phyloP scores from a whole-genome alignment of 2,797 vertebrate species.

The Triplophysa bombifrons region DNA sequence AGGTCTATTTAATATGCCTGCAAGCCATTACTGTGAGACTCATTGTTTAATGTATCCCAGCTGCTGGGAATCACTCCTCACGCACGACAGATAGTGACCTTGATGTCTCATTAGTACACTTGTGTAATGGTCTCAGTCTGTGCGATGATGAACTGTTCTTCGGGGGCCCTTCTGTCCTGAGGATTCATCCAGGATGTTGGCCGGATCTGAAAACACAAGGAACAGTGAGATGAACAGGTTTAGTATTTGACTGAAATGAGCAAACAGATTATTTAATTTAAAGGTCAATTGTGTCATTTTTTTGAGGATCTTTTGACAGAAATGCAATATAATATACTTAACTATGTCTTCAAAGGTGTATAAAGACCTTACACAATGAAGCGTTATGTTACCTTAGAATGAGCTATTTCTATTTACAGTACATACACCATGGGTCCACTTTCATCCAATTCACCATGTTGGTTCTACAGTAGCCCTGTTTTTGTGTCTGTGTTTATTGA shows the following conservation, averaged over 20 bases:
- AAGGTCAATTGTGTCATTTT: too few species aligned
- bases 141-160: constrained; percentile 23
- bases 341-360: too few species aligned
- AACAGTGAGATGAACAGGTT: not conserved
- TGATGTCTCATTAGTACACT: constrained; percentile 43
- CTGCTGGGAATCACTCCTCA: constrained; percentile 47
- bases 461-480: too few species aligned
- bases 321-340: too few species aligned
- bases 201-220: constrained; percentile 6
- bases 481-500: constrained; percentile 62
- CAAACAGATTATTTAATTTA: too few species aligned
- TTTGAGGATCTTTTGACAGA: too few species aligned
- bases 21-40: constrained; percentile 7
- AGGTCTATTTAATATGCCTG: constrained; percentile 27
- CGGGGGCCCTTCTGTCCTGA: constrained; percentile 8
- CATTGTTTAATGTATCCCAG: constrained; percentile 43
- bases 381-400: too few species aligned
- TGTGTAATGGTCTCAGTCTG: constrained; percentile 20
- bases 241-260: not conserved
- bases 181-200: not conserved
- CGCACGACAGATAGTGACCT: constrained; percentile 43
- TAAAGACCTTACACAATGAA: too few species aligned
- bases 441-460: too few species aligned
- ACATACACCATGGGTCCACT: too few species aligned
- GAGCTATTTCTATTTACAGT: too few species aligned